A percentile compares a stretch with the other conserved stretches of the same genome.
Evolutionary conservation across 2,888 invertebrate species (phyloP).

Genomic region (Calameuta pallipes): DNA sequence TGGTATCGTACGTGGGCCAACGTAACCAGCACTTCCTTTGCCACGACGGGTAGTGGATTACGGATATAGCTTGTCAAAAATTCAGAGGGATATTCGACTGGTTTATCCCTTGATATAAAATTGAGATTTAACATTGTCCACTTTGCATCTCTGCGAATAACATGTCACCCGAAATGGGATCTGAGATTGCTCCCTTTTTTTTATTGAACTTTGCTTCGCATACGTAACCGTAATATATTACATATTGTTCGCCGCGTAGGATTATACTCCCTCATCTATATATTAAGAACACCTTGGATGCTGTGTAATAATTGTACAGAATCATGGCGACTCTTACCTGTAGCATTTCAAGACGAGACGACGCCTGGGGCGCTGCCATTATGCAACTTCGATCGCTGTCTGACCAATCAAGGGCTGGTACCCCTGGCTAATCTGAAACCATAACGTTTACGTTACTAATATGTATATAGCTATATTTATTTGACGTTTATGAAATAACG

Average conservation of each 20-base stretch:
- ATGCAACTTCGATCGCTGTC: slow-evolving; percentile 16
- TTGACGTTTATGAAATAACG: too few species aligned
- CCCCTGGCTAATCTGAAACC: slow-evolving; percentile 5
- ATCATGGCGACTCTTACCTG: slow-evolving; percentile 47
- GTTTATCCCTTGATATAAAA: not conserved
- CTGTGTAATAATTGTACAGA: not conserved
- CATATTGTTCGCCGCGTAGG: not conserved
- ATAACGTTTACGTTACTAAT: not conserved
- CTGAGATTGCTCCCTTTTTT: not conserved
- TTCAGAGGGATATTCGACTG: not conserved
- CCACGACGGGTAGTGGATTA: not conserved
- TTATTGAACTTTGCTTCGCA: not conserved
- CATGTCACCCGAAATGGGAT: not conserved
- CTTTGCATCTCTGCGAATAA: not conserved
- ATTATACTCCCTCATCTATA: not conserved
- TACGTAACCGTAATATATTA: not conserved
- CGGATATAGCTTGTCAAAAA: not conserved
- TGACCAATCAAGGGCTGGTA: slow-evolving; percentile 1
- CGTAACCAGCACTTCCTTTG: slow-evolving; percentile 20
- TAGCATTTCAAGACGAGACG: slow-evolving; percentile 59
- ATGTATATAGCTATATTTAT: not conserved
- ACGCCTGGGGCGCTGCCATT: slow-evolving; percentile 59
- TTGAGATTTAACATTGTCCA: not conserved
- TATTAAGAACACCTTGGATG: not conserved
- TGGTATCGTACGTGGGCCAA: slow-evolving; percentile 41